Base-by-base conservation (phyloP, 2,113 vertebrate genomes). In the Lipophrys pholis region DNA sequence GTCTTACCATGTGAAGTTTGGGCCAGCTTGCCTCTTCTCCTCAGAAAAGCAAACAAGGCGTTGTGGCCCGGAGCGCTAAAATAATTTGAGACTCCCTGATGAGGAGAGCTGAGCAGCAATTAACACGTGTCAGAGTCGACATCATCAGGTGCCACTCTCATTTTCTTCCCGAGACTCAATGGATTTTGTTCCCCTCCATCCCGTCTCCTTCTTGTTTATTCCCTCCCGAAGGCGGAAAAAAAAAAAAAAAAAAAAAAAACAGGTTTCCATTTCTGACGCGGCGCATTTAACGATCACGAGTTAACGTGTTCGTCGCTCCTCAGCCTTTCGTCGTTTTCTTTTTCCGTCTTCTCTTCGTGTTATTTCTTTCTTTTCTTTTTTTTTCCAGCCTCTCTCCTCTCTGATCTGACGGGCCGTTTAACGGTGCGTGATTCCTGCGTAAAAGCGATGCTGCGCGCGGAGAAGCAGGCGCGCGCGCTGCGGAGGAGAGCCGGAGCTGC, bases 61-160 rank as follows among this genome's bases (percentile, higher is more conserved):
- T 42, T 14, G 85, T 80, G 87, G 84, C 88, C 88, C 75, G 85
- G 73, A 88, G 95, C 94, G 94, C 92, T 93, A 92, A 94, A 95
- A 96, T 95, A 94, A 95, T 95, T 92, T 94, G 94, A 94, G 95
- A 91, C 94, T 96, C 94, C 93, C 94, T 97, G 96, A 99, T 98
- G 96, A 98, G 95, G 87, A 93, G 95, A 96, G 93, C 94, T 95
- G 95, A 89, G 75, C 93, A 95, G 94, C 96, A 97, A 99, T 98
- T 98, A 99, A 97, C 95, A 92, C 95, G 94, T 95, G 96, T 96
- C 97, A 96, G 94, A 96, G 95, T 95, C 95, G 93, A 95, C 96
- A 95, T 96, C 96, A 94, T 97, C 96, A 96, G 95, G 95, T 97
- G 96, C 94, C 97, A 96, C 94, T 97, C 95, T 96, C 94, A 94